phyloP scores from a whole-genome alignment of 2,888 invertebrate species.

The Eugnorisma glareosa region DNA sequence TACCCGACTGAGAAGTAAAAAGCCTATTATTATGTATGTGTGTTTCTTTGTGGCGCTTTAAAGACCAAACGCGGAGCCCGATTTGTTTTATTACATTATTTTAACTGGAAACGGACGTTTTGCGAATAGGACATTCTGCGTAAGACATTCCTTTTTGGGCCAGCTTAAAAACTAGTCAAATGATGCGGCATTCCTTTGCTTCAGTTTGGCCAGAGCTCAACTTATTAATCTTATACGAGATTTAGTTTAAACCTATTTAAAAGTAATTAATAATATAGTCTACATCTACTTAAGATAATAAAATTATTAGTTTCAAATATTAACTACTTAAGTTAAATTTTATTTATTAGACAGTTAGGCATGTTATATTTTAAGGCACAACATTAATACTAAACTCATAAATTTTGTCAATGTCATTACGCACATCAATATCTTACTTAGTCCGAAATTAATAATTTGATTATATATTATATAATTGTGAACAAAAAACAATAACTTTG shows the following conservation, averaged over 20 bases:
- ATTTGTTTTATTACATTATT: not conserved
- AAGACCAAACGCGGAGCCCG: not conserved
- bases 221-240: constrained; percentile 1
- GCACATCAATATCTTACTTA: constrained; percentile 30
- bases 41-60: not conserved
- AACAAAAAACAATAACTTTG: constrained; percentile 5
- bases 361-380: constrained; percentile 47
- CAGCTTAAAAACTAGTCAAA: not conserved
- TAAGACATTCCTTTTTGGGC: not conserved
- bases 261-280: not conserved
- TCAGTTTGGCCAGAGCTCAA: not conserved
- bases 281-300: not conserved
- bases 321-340: constrained; percentile 4
- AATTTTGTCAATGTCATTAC: too few relatives aligned
- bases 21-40: not conserved
- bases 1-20: not conserved
- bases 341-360: constrained; percentile 40
- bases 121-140: not conserved
- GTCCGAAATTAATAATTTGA: constrained; percentile 19
- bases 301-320: not conserved
- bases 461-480: constrained; percentile 13
- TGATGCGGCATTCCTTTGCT: not conserved
- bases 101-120: not conserved
- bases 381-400: constrained; percentile 16
- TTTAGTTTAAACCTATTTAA: not conserved